Conservation (phyloP, 2,888 invertebrate genomes). For the Scaptomyza reducta region DNA sequence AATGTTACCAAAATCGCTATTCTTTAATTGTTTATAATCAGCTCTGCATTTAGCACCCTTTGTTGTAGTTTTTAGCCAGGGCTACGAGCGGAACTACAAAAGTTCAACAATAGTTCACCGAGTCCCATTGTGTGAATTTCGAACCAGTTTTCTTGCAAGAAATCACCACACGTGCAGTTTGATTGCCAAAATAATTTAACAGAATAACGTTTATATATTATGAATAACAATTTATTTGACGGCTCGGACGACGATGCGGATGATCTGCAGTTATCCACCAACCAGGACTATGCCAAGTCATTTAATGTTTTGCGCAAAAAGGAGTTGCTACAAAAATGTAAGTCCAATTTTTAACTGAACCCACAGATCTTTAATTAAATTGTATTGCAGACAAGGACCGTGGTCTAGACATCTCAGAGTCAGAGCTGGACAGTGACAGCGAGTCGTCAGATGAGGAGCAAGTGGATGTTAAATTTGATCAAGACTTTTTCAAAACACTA, state of each 20-base stretch:
- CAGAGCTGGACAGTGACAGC: slow-evolving; percentile 79
- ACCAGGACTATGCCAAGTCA: slow-evolving; percentile 92
- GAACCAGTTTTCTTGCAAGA: slow-evolving; percentile 22
- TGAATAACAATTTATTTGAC: slow-evolving; percentile 76
- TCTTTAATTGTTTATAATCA: slow-evolving; percentile 24
- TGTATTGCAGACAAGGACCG: slow-evolving; percentile 78
- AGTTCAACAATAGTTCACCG: slow-evolving; percentile 2
- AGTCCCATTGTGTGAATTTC: neutral
- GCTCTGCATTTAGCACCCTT: slow-evolving; percentile 36
- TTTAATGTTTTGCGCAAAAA: slow-evolving; percentile 94
- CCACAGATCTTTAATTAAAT: slow-evolving; percentile 49
- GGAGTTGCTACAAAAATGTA: slow-evolving; percentile 93
- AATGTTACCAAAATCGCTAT: slow-evolving; percentile 40
- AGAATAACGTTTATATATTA: slow-evolving; percentile 28
- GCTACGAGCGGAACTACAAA: slow-evolving; percentile 19
- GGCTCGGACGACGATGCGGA: slow-evolving; percentile 85
- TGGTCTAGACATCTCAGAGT: slow-evolving; percentile 74
- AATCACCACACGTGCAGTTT: slow-evolving; percentile 39
- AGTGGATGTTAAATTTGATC: slow-evolving; percentile 86
- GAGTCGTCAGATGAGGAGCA: slow-evolving; percentile 81
- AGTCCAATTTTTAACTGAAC: slow-evolving; percentile 32
- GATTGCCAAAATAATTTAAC: slow-evolving; percentile 15
- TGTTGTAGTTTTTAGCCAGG: slow-evolving; percentile 38
- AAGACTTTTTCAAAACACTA: slow-evolving; percentile 94
- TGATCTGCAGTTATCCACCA: slow-evolving; percentile 87